Evolutionary conservation across 2,113 vertebrate genomes (phyloP).

Genomic region (Plectropomus leopardus): DNA sequence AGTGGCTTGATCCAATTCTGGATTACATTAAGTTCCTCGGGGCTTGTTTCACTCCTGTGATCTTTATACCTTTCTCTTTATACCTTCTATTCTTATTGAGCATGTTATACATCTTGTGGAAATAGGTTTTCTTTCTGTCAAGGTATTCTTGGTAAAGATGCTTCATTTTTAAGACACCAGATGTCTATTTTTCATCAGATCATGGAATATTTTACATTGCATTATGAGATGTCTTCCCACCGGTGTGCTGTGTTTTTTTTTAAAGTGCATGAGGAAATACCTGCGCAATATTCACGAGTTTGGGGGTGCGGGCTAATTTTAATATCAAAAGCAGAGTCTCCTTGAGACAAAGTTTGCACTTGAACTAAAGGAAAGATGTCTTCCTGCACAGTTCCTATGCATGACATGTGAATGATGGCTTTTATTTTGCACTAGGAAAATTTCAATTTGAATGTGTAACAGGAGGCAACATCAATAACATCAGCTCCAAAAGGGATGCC

Average conservation of each 20-base stretch:
- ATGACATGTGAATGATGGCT: neutral
- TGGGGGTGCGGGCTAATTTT: slow-evolving; percentile 32
- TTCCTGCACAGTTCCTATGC: neutral
- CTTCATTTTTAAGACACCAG: slow-evolving; percentile 8
- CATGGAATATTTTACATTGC: slow-evolving; percentile 2
- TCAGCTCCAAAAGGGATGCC: slow-evolving; percentile 22
- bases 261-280: slow-evolving; percentile 64
- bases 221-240: slow-evolving; percentile 4
- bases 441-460: slow-evolving; percentile 12
- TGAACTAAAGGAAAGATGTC: neutral
- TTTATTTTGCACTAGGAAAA: slow-evolving; percentile 18
- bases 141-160: neutral
- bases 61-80: slow-evolving; percentile 20
- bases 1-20: slow-evolving; percentile 23
- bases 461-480: slow-evolving; percentile 48
- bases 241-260: neutral
- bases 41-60: slow-evolving; percentile 34
- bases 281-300: slow-evolving; percentile 48
- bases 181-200: neutral
- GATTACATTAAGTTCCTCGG: neutral
- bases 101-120: slow-evolving; percentile 8
- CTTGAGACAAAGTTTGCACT: slow-evolving; percentile 56
- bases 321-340: slow-evolving; percentile 58
- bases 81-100: slow-evolving; percentile 8
- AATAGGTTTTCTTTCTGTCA: slow-evolving; percentile 1